Base-by-base conservation (phyloP, 2,888 invertebrate genomes). In the Stomorhina lunata region DNA sequence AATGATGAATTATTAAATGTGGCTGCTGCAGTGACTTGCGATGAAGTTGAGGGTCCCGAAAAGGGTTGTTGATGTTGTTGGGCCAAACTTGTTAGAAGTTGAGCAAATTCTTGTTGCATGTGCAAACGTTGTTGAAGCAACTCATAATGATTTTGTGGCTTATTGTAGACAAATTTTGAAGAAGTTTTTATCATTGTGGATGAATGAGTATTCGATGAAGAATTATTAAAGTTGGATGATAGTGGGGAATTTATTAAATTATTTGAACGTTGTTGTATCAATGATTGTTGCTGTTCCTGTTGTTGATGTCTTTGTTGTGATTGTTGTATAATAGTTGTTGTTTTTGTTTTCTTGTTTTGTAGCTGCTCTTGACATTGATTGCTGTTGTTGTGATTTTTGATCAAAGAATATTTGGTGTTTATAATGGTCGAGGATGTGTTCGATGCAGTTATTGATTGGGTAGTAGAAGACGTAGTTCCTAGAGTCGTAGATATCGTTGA, bases 101-200 rank as follows among this genome's bases (percentile, higher is more conserved):
- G 88, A 17, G 88, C 89, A 34, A 89, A 89, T 76, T 89, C 89
- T 82, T 89, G 89, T 65, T 89, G 89, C 86, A 89, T 81, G 61
- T 89, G 89, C 78, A 89, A 79, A 55, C 89, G 89, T 73, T 89
- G 89, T 80, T 89, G 89, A 80, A 89, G 66, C 84, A 89, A 50
- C 81, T 89, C 89, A 53, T 86, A 87, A 53, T 89, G 89, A 85
- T 89, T 89, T 73, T 89, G 89, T 20, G 89, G 89, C 81, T 89
- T 89, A 59, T 89, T 89, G 80, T 89, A 89, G 25, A 89, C 88
- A 78, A 89, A 89, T 80, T 89, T 89, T 22, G 88, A 88, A 1
- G 89, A 87, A 43, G 89, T 89, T 80, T 88, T 89, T 29, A 89
- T 84, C 59, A 89, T 68, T 15, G 84, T 76, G 50, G 71, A 61